Evolutionary conservation across 2,888 invertebrate species (phyloP).

Genomic region (Auanema sp.): DNA sequence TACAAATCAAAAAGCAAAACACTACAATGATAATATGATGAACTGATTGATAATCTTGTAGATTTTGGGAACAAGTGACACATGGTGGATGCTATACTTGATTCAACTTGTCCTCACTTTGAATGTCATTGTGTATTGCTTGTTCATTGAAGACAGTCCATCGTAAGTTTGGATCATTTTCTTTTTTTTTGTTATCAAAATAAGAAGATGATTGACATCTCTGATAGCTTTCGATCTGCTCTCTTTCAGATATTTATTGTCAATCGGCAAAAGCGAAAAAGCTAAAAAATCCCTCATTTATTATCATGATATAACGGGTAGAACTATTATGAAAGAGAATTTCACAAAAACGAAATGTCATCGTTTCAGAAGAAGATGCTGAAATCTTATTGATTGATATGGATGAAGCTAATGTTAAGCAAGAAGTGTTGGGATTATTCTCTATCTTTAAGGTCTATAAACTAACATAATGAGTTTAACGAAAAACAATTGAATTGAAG

Average conservation of each 20-base stretch:
- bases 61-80: conserved; percentile 31
- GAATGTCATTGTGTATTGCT: conserved; percentile 17
- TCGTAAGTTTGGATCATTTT: conserved; percentile 16
- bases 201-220: too few species aligned
- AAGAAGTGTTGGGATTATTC: neutral
- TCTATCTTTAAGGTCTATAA: neutral
- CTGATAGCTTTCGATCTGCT: neutral
- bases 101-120: conserved; percentile 29
- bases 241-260: conserved; percentile 12
- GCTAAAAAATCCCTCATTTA: conserved; percentile 29
- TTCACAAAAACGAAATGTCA: neutral
- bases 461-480: too few species aligned
- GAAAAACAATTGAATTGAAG: too few species aligned
- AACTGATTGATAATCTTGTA: neutral
- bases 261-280: conserved; percentile 13
- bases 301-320: conserved; percentile 27
- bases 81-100: conserved; percentile 49
- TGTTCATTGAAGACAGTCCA: conserved; percentile 38
- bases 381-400: neutral
- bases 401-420: neutral
- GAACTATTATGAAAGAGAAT: neutral
- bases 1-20: neutral
- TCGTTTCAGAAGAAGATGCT: neutral
- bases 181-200: neutral
- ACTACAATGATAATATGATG: neutral